A percentile compares a stretch with the other conserved stretches of the same genome.
Evolutionary conservation across 2,888 invertebrate species (phyloP).

Genomic region (Plusia festucae): DNA sequence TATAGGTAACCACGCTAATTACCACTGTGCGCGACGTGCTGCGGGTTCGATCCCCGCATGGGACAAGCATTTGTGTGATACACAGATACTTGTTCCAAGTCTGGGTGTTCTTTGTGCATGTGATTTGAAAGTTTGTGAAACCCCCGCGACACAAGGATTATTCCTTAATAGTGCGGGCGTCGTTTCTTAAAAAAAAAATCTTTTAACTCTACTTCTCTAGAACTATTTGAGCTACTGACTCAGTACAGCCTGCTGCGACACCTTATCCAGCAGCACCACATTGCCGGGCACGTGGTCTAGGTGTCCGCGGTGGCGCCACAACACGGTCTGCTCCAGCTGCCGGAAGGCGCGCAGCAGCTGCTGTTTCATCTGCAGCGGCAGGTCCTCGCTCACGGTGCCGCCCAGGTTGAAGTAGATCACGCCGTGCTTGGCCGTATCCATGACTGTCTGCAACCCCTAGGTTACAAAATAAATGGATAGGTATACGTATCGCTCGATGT

Average conservation of each 20-base stretch:
- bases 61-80: too few species aligned
- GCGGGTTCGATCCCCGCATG: too few species aligned
- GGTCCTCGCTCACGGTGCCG: conserved; percentile 68
- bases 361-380: conserved; percentile 68
- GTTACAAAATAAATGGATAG: not conserved
- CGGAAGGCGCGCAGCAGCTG: conserved; percentile 76
- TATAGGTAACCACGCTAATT: too few species aligned
- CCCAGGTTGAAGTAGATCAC: conserved; percentile 84
- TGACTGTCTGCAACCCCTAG: conserved; percentile 74
- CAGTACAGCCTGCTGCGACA: conserved; percentile 73
- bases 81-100: too few species aligned
- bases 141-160: too few species aligned
- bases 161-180: too few species aligned
- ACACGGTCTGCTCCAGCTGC: conserved; percentile 77
- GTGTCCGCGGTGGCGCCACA: conserved; percentile 75
- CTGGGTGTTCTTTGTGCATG: too few species aligned
- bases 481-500: too few species aligned
- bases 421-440: conserved; percentile 78
- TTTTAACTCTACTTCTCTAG: not conserved
- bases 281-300: conserved; percentile 74
- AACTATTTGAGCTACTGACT: conserved; percentile 63
- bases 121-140: too few species aligned
- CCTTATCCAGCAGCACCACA: conserved; percentile 74
- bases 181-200: too few species aligned
- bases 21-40: too few species aligned